These are phyloP conservation scores for Willowsia nigromaculata DNA, from an alignment of 2,888 invertebrate species.

Conservation along the genomic window DNA sequence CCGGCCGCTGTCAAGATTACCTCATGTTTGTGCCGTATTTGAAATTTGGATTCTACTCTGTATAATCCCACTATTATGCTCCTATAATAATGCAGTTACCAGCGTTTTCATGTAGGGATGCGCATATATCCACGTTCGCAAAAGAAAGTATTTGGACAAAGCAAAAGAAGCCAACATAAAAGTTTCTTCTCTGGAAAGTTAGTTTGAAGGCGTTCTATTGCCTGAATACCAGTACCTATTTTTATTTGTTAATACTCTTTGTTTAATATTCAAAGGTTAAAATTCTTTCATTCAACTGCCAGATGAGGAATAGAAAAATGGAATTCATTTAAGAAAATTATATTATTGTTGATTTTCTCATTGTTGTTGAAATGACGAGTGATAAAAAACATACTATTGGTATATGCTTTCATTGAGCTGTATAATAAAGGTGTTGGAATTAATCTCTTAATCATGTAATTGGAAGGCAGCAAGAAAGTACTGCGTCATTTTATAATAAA, in stretches of 20 bases:
- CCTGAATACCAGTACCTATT: background rate
- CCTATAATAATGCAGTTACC: slow-evolving; percentile 16
- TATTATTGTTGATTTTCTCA: slow-evolving; percentile 26
- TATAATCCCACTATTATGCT: background rate
- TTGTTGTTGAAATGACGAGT: slow-evolving; percentile 2
- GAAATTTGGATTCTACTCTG: background rate
- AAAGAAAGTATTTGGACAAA: background rate
- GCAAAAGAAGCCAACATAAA: background rate
- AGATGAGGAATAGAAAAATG: background rate
- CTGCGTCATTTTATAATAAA: too few species aligned
- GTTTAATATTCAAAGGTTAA: slow-evolving; percentile 52
- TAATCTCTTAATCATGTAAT: slow-evolving; percentile 45
- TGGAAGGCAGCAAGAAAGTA: background rate
- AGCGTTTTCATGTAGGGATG: background rate
- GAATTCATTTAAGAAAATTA: slow-evolving; percentile 6
- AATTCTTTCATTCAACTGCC: slow-evolving; percentile 37
- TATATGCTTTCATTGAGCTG: background rate
- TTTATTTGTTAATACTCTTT: slow-evolving; percentile 32
- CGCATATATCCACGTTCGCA: background rate
- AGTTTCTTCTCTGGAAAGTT: background rate
- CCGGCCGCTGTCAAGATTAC: slow-evolving; percentile 71
- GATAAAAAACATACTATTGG: background rate
- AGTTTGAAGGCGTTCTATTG: background rate
- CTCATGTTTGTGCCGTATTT: slow-evolving; percentile 27
- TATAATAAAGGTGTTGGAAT: slow-evolving; percentile 35